Evolutionary conservation across 2,113 vertebrate genomes (phyloP).

Genomic region (Variabilichromis moorii): DNA sequence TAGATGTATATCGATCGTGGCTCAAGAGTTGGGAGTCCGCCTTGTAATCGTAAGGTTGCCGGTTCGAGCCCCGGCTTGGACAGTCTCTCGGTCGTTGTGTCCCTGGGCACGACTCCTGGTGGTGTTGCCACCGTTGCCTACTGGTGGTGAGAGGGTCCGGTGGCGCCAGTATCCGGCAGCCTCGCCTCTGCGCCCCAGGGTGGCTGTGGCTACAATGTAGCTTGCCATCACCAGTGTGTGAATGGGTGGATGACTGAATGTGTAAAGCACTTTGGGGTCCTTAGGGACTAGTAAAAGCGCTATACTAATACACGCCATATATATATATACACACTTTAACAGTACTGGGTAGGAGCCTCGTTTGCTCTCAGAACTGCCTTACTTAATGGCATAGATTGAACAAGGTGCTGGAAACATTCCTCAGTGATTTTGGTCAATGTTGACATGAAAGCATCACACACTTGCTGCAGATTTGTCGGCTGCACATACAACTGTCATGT

Average conservation of each 20-base stretch:
- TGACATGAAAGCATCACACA: background rate
- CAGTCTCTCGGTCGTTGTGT: background rate
- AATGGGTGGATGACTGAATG: too few species aligned
- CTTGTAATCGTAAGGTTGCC: fast-evolving
- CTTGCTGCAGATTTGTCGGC: fast-evolving
- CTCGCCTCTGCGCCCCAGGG: too few species aligned
- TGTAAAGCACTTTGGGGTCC: too few species aligned
- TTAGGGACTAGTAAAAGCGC: fast-evolving
- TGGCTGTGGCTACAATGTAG: too few species aligned
- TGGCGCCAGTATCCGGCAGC: fast-evolving
- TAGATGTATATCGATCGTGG: fast-evolving
- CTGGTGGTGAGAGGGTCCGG: fast-evolving
- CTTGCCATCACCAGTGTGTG: too few species aligned
- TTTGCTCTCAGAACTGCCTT: background rate
- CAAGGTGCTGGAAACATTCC: background rate
- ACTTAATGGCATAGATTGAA: fast-evolving
- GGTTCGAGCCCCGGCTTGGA: fast-evolving
- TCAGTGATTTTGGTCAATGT: background rate
- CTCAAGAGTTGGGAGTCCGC: fast-evolving
- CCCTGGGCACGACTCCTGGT: fast-evolving
- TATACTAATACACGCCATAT: fast-evolving
- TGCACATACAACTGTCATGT: background rate
- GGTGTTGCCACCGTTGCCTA: background rate
- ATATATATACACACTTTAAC: fast-evolving
- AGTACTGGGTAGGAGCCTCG: background rate